Evolutionary conservation across 2,888 invertebrate species (phyloP).

Genomic region (Nesidiocoris tenuis): DNA sequence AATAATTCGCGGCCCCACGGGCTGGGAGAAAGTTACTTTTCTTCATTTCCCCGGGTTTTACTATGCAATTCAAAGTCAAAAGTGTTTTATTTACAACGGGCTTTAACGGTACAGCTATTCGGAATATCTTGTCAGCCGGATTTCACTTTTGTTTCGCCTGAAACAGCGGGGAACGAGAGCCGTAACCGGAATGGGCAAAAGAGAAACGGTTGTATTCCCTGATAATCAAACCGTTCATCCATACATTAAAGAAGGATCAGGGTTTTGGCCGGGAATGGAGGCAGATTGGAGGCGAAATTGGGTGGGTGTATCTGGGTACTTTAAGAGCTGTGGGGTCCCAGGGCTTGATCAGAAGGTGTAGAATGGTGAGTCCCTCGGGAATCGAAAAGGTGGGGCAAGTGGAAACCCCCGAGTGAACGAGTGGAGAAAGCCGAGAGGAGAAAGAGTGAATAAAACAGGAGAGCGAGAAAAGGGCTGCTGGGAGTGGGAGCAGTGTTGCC

Average conservation of each 20-base stretch:
- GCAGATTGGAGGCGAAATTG: background rate
- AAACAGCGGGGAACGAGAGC: background rate
- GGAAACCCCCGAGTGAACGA: background rate
- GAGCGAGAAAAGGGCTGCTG: background rate
- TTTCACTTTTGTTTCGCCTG: background rate
- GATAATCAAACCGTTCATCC: slow-evolving; percentile 43
- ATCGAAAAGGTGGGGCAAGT: background rate
- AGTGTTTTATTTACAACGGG: no score
- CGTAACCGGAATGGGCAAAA: background rate
- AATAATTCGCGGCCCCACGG: no score
- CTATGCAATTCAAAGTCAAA: no score
- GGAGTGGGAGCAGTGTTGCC: background rate
- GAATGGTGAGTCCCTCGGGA: slow-evolving; percentile 3
- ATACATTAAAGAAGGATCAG: slow-evolving; percentile 33
- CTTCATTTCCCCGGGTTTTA: no score
- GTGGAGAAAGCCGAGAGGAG: background rate
- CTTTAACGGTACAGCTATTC: no score
- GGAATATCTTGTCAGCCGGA: background rate
- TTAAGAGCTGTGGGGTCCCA: slow-evolving; percentile 20
- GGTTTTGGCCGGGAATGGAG: background rate
- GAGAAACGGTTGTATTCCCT: background rate
- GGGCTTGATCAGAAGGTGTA: slow-evolving; percentile 42
- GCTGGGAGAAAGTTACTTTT: no score
- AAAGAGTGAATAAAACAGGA: background rate
- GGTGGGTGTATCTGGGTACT: background rate